A percentile compares a stretch with the other conserved stretches of the same genome.
Conservation (phyloP, 2,888 invertebrate species). For the Diaphora mendica region DNA sequence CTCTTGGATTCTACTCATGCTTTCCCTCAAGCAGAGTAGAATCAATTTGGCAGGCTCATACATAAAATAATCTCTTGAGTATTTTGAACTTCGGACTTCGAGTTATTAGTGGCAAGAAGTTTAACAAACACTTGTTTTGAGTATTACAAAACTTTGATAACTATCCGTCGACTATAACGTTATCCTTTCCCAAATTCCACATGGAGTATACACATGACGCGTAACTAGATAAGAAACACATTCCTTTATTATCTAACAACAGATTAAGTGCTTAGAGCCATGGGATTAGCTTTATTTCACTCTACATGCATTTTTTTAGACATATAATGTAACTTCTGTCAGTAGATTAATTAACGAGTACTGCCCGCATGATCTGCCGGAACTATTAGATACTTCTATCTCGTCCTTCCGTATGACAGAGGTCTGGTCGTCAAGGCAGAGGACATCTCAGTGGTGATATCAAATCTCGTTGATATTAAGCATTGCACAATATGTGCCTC, state of each 20-base stretch:
- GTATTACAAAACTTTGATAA: too few relatives aligned
- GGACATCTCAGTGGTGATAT: not conserved
- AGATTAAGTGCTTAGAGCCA: not conserved
- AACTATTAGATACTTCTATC: not conserved
- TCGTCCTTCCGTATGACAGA: not conserved
- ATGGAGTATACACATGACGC: not conserved
- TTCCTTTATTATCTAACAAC: not conserved
- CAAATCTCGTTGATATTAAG: not conserved
- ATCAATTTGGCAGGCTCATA: too few relatives aligned
- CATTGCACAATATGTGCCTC: not conserved
- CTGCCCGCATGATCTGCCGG: not conserved
- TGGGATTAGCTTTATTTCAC: not conserved
- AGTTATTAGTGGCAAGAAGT: not conserved
- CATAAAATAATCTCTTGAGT: too few relatives aligned
- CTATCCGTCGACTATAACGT: not conserved
- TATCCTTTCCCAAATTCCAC: not conserved
- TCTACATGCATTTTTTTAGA: not conserved
- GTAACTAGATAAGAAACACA: not conserved
- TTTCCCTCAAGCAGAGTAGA: too few relatives aligned
- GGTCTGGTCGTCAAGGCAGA: not conserved
- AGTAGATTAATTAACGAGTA: not conserved
- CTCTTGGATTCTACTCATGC: too few relatives aligned
- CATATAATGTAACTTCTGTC: too few relatives aligned
- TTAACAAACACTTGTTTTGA: too few relatives aligned
- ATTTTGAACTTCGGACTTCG: not conserved